Conservation (phyloP, 2,113 vertebrate species). For the Beaufortia kweichowensis region DNA sequence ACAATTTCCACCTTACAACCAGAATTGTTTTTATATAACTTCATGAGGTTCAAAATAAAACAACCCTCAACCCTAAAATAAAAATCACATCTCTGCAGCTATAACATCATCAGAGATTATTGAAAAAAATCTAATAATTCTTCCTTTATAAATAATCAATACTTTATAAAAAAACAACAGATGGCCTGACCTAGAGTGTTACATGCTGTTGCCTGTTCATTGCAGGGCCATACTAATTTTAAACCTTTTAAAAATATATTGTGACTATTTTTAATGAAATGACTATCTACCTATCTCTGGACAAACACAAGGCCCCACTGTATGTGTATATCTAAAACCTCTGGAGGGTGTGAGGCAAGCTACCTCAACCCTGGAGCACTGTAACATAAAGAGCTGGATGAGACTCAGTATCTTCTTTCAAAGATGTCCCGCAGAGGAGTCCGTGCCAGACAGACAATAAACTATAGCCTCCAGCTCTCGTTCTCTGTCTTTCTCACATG, state of each 20-base stretch:
- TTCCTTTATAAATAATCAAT: no score
- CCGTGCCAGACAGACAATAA: slow-evolving; percentile 42
- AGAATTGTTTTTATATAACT: no score
- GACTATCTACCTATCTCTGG: not conserved
- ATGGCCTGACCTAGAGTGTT: no score
- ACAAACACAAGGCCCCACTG: not conserved
- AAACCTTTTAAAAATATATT: not conserved
- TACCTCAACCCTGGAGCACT: slow-evolving; percentile 11
- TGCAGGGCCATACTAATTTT: no score
- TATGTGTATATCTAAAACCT: not conserved
- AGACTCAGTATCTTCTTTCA: slow-evolving; percentile 29
- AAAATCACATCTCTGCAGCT: no score
- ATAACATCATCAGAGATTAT: no score
- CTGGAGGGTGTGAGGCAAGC: slow-evolving; percentile 12
- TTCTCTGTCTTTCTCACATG: slow-evolving; percentile 14
- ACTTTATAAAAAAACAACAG: no score
- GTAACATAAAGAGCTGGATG: slow-evolving; percentile 23
- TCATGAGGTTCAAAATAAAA: no score
- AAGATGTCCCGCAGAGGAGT: slow-evolving; percentile 35
- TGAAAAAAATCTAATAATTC: no score
- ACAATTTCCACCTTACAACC: no score
- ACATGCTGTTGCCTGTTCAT: no score
- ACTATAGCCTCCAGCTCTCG: slow-evolving; percentile 28
- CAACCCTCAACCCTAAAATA: no score
- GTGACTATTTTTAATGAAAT: not conserved